Percentiles rank a stretch among this genome's conserved stretches.
phyloP scores from a whole-genome alignment of 2,888 invertebrate species.

The Zeuzera pyrina region DNA sequence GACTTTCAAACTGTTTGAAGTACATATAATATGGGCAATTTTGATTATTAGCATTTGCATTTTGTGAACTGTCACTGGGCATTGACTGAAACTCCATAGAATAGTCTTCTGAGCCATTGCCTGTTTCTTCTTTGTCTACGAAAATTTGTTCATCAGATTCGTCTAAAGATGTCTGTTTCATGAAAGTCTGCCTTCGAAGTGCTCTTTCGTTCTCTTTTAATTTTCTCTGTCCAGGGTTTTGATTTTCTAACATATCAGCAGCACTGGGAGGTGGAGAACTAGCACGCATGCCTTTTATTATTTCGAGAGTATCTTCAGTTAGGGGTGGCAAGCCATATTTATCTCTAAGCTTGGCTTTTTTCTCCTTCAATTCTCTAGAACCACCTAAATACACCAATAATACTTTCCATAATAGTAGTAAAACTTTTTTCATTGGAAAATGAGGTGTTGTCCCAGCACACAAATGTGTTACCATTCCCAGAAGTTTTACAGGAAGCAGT shows the following conservation, averaged over 20 bases:
- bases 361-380: constrained; percentile 83
- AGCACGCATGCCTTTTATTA: constrained; percentile 94
- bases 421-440: constrained; percentile 98
- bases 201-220: constrained; percentile 73
- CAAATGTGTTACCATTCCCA: constrained; percentile 97
- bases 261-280: constrained; percentile 96
- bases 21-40: constrained; percentile 58
- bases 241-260: constrained; percentile 89
- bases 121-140: constrained; percentile 79
- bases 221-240: constrained; percentile 81
- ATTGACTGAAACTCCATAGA: constrained; percentile 74
- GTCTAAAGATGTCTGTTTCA: constrained; percentile 94
- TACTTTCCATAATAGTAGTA: constrained; percentile 96
- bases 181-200: constrained; percentile 82
- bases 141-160: constrained; percentile 82
- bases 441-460: constrained; percentile 97
- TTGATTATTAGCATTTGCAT: constrained; percentile 37
- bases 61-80: constrained; percentile 47
- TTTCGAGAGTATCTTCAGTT: constrained; percentile 94
- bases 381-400: constrained; percentile 94
- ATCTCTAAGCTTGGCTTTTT: constrained; percentile 81
- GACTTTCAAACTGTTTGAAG: constrained; percentile 58
- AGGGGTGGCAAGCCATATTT: constrained; percentile 81
- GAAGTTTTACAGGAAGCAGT: constrained; percentile 87
- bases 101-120: constrained; percentile 75